A percentile compares a stretch with the other conserved stretches of the same genome.
phyloP scores from a whole-genome alignment of 2,797 vertebrate species.

The Pangasius larnaudii region DNA sequence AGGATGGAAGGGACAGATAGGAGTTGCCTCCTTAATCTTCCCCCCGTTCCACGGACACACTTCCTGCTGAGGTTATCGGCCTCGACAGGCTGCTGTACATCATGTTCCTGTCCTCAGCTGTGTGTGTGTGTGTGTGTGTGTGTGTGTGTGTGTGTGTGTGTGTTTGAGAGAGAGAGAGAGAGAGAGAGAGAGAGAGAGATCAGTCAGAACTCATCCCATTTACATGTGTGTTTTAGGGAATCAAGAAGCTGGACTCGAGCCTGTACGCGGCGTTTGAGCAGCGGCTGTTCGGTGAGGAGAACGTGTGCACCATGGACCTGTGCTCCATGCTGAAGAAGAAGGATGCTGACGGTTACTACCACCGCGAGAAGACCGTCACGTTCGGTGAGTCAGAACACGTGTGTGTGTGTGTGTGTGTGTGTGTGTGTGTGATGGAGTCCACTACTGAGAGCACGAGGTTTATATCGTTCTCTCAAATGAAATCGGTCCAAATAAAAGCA shows the following conservation, averaged over 20 bases:
- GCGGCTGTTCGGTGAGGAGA: slow-evolving; percentile 87
- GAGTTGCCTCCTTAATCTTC: slow-evolving; percentile 30
- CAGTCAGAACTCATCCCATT: neutral
- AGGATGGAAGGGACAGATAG: slow-evolving; percentile 34
- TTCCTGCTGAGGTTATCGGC: slow-evolving; percentile 56
- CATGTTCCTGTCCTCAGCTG: neutral
- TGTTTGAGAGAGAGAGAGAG: neutral
- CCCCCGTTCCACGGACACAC: neutral
- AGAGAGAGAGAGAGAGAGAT: no score
- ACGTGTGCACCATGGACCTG: slow-evolving; percentile 85
- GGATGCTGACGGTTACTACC: slow-evolving; percentile 81
- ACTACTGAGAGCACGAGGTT: neutral
- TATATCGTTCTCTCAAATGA: neutral
- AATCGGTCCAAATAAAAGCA: neutral
- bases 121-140: slow-evolving; percentile 18
- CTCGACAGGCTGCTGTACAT: slow-evolving; percentile 28
- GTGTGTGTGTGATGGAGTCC: neutral
- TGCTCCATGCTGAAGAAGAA: slow-evolving; percentile 97
- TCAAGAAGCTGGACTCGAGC: slow-evolving; percentile 86
- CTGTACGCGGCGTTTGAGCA: slow-evolving; percentile 81
- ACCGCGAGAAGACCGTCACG: slow-evolving; percentile 79
- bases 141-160: slow-evolving; percentile 35
- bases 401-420: slow-evolving; percentile 4
- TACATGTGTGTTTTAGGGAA: slow-evolving; percentile 74
- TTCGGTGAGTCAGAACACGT: slow-evolving; percentile 75